Evolutionary conservation across 1,140 invertebrate species (phyloP).

Genomic region (Ctenoplectra terminalis): DNA sequence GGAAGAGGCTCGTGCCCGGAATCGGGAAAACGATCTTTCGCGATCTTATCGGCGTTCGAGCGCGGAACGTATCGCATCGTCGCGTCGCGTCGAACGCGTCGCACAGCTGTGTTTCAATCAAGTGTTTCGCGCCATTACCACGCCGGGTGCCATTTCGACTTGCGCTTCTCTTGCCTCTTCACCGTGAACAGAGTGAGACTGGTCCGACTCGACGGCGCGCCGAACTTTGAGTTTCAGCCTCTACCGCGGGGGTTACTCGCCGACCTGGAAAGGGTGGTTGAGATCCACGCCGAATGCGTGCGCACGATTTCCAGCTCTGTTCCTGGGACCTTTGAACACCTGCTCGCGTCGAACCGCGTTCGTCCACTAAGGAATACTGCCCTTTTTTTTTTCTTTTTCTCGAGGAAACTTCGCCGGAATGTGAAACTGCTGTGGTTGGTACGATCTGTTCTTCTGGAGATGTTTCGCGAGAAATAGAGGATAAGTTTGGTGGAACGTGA

Average conservation of each 20-base stretch:
- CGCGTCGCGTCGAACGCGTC: background rate
- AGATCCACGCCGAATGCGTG: constrained; percentile 65
- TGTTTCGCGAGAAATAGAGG: background rate
- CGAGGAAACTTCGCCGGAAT: background rate
- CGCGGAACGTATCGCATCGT: constrained; percentile 26
- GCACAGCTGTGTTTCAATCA: constrained; percentile 22
- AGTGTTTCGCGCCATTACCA: constrained; percentile 58
- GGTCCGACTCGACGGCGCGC: constrained; percentile 62
- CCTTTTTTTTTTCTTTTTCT: no score
- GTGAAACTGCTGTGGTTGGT: background rate
- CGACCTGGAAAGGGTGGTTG: constrained; percentile 56
- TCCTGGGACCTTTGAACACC: constrained; percentile 15
- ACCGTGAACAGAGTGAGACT: constrained; percentile 40
- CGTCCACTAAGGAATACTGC: background rate
- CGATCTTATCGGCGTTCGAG: background rate
- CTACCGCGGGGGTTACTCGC: constrained; percentile 47
- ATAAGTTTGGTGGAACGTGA: background rate
- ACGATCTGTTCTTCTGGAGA: background rate
- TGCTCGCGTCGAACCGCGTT: background rate
- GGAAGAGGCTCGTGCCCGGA: background rate
- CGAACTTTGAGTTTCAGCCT: constrained; percentile 71
- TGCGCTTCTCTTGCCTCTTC: background rate
- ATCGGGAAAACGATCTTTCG: constrained; percentile 17
- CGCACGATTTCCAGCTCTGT: constrained; percentile 54
- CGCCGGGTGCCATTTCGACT: constrained; percentile 30